Percentiles rank a stretch among this genome's conserved stretches.
phyloP scores from a whole-genome alignment of 2,888 invertebrate genomes.

The Diloba caeruleocephala region DNA sequence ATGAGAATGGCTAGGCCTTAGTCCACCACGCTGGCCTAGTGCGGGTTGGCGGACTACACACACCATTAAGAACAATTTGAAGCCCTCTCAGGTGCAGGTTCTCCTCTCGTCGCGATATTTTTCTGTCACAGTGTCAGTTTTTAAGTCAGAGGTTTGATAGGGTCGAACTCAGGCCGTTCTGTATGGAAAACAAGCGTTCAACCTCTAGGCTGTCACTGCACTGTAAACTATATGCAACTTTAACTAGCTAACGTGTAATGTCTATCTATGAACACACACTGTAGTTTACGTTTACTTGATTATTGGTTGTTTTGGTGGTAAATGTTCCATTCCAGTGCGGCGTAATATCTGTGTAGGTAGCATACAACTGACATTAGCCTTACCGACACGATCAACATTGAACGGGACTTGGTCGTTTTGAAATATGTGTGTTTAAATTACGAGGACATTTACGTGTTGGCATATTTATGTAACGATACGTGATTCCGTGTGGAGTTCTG shows the following conservation, averaged over 20 bases:
- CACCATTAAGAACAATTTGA: no score
- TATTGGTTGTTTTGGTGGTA: slow-evolving; percentile 38
- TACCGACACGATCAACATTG: slow-evolving; percentile 44
- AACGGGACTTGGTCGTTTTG: slow-evolving; percentile 29
- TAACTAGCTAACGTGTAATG: slow-evolving; percentile 18
- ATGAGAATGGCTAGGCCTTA: no score
- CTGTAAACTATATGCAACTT: slow-evolving; percentile 6
- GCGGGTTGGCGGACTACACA: no score
- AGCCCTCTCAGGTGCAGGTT: no score
- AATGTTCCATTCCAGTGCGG: slow-evolving; percentile 47
- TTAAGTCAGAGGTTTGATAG: no score
- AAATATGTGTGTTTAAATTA: slow-evolving; percentile 28
- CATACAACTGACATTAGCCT: slow-evolving; percentile 43
- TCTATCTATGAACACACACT: slow-evolving; percentile 22
- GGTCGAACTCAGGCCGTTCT: no score
- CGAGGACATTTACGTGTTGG: no score
- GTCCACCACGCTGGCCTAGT: no score
- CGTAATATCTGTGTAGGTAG: slow-evolving; percentile 46
- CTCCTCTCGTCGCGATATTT: no score
- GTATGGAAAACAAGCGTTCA: no score
- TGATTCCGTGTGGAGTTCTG: slow-evolving; percentile 4
- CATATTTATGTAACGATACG: background rate
- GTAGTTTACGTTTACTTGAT: slow-evolving; percentile 35
- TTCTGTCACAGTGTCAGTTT: no score
- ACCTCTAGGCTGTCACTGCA: no score